Evolutionary conservation across 2,888 invertebrate species (phyloP).

Genomic region (Schrankia costaestrigalis): DNA sequence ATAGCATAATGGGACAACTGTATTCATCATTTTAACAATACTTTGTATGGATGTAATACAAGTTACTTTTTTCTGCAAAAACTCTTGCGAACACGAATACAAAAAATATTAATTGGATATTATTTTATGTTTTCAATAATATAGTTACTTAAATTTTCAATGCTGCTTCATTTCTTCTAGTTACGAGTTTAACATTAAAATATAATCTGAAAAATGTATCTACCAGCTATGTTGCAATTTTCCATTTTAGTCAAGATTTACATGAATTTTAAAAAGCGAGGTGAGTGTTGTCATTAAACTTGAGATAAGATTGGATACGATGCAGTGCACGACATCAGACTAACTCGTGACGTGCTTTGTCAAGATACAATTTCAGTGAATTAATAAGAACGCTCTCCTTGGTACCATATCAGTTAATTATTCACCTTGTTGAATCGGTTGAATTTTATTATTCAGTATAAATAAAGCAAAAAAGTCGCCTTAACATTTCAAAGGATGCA

Average conservation of each 20-base stretch:
- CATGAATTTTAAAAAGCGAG: conserved; percentile 52
- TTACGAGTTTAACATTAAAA: background rate
- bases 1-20: no score
- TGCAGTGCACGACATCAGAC: conserved; percentile 56
- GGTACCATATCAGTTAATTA: conserved; percentile 11
- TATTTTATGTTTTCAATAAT: no score
- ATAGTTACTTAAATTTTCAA: no score
- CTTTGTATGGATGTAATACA: no score
- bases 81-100: no score
- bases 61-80: no score
- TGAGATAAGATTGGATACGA: conserved; percentile 58
- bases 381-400: conserved; percentile 27
- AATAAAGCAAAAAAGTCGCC: conserved; percentile 1
- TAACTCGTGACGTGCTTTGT: conserved; percentile 42
- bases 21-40: no score
- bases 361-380: conserved; percentile 34
- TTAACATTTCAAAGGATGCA: background rate
- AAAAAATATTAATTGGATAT: no score
- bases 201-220: background rate
- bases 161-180: no score
- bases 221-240: conserved; percentile 6
- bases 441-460: background rate
- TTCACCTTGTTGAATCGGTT: background rate
- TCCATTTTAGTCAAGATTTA: conserved; percentile 47
- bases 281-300: conserved; percentile 59